A percentile compares a stretch with the other conserved stretches of the same genome.
Evolutionary conservation across 2,888 invertebrate species (phyloP).

Genomic region (Parascotia fuliginaria): DNA sequence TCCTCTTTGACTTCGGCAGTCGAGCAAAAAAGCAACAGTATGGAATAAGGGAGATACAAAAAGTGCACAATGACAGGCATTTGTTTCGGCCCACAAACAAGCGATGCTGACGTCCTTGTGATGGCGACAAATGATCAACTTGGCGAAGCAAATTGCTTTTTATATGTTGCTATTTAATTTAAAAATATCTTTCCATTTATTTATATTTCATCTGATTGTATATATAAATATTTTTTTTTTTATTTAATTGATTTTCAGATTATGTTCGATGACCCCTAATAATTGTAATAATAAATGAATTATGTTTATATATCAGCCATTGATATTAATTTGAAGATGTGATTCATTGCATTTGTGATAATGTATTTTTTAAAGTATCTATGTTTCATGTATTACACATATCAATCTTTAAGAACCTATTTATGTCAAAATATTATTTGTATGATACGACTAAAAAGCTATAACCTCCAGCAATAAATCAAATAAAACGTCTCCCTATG

Average conservation of each 20-base stretch:
- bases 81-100: background rate
- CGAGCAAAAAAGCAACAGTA: too few species aligned
- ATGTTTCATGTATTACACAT: too few species aligned
- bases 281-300: too few species aligned
- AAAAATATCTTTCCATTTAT: constrained; percentile 25
- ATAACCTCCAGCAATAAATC: constrained; percentile 6
- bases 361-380: too few species aligned
- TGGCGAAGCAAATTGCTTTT: constrained; percentile 27
- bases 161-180: constrained; percentile 23
- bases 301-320: too few species aligned
- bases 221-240: background rate
- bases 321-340: background rate
- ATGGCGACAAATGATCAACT: constrained; percentile 25
- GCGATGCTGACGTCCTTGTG: constrained; percentile 6
- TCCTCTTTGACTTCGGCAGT: too few species aligned
- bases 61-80: constrained; percentile 2
- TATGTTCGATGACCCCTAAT: too few species aligned
- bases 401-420: too few species aligned
- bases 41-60: too few species aligned
- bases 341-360: too few species aligned
- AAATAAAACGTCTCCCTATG: constrained; percentile 7
- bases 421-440: too few species aligned
- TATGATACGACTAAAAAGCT: constrained; percentile 2
- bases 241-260: background rate
- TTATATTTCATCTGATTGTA: constrained; percentile 9